Base-by-base conservation (phyloP, 2,888 invertebrate genomes). In the Anoplius nigerrimus region DNA sequence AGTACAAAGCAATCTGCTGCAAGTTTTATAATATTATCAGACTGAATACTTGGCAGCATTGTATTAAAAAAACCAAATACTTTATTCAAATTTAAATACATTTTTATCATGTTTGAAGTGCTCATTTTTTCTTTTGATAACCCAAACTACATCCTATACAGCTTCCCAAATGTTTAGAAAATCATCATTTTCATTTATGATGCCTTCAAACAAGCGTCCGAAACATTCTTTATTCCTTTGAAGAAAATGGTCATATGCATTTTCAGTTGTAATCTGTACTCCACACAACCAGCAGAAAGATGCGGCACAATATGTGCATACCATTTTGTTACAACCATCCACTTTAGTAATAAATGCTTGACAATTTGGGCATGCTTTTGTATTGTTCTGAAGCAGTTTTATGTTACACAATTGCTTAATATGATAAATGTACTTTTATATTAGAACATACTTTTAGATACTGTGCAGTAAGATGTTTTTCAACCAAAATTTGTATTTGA, bases 271-370 rank as follows among this genome's bases (percentile, higher is more conserved):
- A 20, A 85, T 83, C 3, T 66, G 55, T 0, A 5, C 0, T 0
- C 80, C 80, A 51, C 83, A 85, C 0, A 85, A 20, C 84, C 85
- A 85, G 52, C 83, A 85, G 46, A 85, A 83, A 1, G 21, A 11
- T 16, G 62, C 63, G 18, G 72, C 58, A 16, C 83, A 85, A 42
- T 76, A 27, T 15, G 0, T 21, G 45, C 84, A 85, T 0, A 5
- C 61, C 73, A 85, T 81, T 68, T 79, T 75, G 62, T 85, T 85
- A 53, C 82, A 85, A 2, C 83, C 83, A 2, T 54, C 67, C 8
- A 62, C 70, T 63, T 82, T 85, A 34, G 62, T 65, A 4, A 68
- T 76, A n/a, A 62, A 20, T n/a, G 75, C 71, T 8, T n/a, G 58
- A 55, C 84, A 86, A 2, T 68, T 72, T 0, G 85, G 84, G 58